Evolutionary conservation across 2,888 invertebrate genomes (phyloP).

Genomic region (Odontocolon sp.): DNA sequence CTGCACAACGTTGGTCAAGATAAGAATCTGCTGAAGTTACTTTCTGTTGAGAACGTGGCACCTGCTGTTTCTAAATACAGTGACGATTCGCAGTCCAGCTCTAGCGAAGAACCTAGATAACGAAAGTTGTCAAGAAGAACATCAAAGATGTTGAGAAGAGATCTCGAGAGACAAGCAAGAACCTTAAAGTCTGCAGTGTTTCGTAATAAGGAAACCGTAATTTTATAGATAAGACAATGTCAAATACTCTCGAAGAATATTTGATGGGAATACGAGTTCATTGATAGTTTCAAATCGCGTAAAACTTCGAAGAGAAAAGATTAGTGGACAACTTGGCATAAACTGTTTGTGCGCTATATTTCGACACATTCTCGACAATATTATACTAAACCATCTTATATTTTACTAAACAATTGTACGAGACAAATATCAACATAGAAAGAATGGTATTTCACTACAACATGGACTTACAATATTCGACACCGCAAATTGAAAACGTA

Average conservation of each 20-base stretch:
- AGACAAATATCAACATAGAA: background rate
- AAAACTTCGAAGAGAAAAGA: background rate
- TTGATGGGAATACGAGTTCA: background rate
- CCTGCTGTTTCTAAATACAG: conserved; percentile 9
- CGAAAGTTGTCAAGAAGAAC: conserved; percentile 31
- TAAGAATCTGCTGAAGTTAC: background rate
- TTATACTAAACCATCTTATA: background rate
- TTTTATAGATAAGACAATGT: conserved; percentile 44
- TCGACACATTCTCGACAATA: conserved; percentile 6
- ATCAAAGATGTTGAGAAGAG: conserved; percentile 2
- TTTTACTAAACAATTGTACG: background rate
- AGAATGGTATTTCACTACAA: background rate
- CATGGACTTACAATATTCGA: background rate
- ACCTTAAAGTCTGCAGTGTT: background rate
- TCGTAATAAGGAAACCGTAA: conserved; percentile 14
- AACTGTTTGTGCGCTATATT: background rate
- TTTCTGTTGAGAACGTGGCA: background rate
- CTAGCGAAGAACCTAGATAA: conserved; percentile 40
- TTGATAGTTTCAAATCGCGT: background rate
- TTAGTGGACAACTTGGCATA: background rate
- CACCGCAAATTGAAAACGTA: background rate
- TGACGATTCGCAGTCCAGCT: conserved; percentile 12
- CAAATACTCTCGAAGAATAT: background rate
- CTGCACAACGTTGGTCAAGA: conserved; percentile 39
- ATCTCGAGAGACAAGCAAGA: background rate